These are phyloP conservation scores for Drosophila stalkeri DNA, from an alignment of 2,888 invertebrate genomes.

Conservation along the genomic window DNA sequence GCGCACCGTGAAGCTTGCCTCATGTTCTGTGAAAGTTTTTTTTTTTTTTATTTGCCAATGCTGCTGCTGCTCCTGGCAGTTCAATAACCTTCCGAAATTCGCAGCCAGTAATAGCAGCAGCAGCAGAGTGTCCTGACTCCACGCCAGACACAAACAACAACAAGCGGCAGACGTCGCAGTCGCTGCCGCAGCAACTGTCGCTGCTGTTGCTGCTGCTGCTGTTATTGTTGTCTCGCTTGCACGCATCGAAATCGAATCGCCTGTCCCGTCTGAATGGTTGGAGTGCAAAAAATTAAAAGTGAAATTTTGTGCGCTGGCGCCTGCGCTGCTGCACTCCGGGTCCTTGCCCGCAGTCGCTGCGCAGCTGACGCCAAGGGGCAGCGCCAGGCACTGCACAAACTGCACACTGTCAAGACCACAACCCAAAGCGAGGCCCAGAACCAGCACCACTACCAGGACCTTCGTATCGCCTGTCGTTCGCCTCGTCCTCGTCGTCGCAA, in stretches of 20 bases:
- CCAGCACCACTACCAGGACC: constrained; percentile 51
- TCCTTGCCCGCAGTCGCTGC: constrained; percentile 80
- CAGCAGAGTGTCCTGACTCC: constrained; percentile 48
- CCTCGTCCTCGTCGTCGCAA: constrained; percentile 10
- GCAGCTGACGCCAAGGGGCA: constrained; percentile 42
- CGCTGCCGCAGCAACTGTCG: constrained; percentile 13
- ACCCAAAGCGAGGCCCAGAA: constrained; percentile 53
- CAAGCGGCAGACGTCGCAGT: constrained; percentile 35
- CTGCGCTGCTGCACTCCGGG: constrained; percentile 71
- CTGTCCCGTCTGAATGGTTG: constrained; percentile 68
- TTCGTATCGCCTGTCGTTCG: constrained; percentile 54
- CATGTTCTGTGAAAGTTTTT: constrained; percentile 52
- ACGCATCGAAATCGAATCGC: constrained; percentile 46
- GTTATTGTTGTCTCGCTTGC: constrained; percentile 66
- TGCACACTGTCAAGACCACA: constrained; percentile 82
- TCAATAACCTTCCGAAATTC: constrained; percentile 79
- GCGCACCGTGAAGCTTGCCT: constrained; percentile 40
- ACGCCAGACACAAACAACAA: constrained; percentile 71
- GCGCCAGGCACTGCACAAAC: constrained; percentile 31
- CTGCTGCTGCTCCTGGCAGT: constrained; percentile 54
- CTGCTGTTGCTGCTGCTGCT: constrained; percentile 14
- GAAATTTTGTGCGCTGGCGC: constrained; percentile 82
- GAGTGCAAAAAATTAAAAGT: constrained; percentile 84
- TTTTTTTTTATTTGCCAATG: constrained; percentile 23
- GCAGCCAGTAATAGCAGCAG: constrained; percentile 49